Percentiles rank a stretch among this genome's conserved stretches.
Conservation (phyloP, 2,888 invertebrate species). For the Hypselothyrea guttata region DNA sequence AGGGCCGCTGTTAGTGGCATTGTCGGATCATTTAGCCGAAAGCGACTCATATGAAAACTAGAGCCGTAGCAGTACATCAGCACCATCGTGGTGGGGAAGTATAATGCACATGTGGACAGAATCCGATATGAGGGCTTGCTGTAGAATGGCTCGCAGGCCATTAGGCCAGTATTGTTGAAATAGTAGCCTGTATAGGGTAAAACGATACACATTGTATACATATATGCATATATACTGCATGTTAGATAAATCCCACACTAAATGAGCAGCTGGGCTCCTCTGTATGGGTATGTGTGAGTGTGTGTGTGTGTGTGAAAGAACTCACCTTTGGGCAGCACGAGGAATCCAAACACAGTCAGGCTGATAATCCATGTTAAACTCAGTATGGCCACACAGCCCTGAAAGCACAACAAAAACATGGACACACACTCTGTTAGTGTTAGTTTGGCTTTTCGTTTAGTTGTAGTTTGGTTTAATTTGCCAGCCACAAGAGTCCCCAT, state of each 20-base stretch:
- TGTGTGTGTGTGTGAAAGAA: constrained; percentile 9
- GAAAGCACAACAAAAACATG: constrained; percentile 56
- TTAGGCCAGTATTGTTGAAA: constrained; percentile 92
- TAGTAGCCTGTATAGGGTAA: constrained; percentile 87
- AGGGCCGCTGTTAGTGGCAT: constrained; percentile 82
- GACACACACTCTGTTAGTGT: constrained; percentile 2
- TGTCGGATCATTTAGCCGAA: constrained; percentile 84
- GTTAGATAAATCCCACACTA: constrained; percentile 9
- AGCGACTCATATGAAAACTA: constrained; percentile 93
- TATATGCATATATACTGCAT: constrained; percentile 3
- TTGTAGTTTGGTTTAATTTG: constrained; percentile 30
- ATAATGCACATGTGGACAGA: constrained; percentile 92
- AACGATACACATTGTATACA: constrained; percentile 9
- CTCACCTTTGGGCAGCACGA: constrained; percentile 90
- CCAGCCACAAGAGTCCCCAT: constrained; percentile 4
- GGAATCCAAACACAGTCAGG: constrained; percentile 90
- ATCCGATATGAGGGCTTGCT: constrained; percentile 88
- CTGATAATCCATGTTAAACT: constrained; percentile 93
- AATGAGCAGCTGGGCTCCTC: constrained; percentile 26
- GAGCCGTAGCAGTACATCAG: constrained; percentile 96
- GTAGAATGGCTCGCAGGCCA: constrained; percentile 94
- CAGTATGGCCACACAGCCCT: constrained; percentile 93
- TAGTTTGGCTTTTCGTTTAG: constrained; percentile 4
- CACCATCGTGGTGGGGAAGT: constrained; percentile 95
- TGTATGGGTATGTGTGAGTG: neutral